Evolutionary conservation across 2,113 vertebrate genomes (phyloP), one percentile per base, ranked within the genome.

Genomic region (Rhinolophus ferrumequinum): DNA sequence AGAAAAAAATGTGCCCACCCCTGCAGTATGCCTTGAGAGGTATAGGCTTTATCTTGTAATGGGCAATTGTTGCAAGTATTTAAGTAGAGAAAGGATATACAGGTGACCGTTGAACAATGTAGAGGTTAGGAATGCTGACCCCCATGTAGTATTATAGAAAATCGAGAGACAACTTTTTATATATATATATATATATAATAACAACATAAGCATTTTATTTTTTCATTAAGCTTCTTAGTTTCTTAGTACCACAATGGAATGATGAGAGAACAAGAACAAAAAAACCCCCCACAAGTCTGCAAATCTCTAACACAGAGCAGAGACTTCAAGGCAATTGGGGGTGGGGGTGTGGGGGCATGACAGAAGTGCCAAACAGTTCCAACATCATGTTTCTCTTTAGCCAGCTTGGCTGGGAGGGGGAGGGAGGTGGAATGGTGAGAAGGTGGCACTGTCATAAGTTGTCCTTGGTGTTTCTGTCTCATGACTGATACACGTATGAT

Each of bases 201-300:
- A 98, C 99, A 98, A 98, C 98, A 98, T 98, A 99, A 98, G 98
- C 98, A 98, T 98, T 99, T 99, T 99, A 99, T 99, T 99, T 97
- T 98, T 95, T 97, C 99, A 98, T 99, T 98, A 99, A 99, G 99
- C 98, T 98, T 98, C 98, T 98, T 82, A 92, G 84, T 98, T 98
- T 97, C 99, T 99, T 98, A 98, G 98, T 99, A 99, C 99, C 99
- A 99, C 99, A 99, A 99, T 99, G 99, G 99, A 99, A 99, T 99
- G 99, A 99, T 99, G 99, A 99, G 99, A 99, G 99, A 99, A 99
- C 97, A 98, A 98, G 98, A 98, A 97, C 88, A 97, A 95, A 85
- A 94, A 97, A 92, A 10, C 47, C 47, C 47, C 12, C 12, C 47
- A 50, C 86, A 93, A 99, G 98, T 99, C 98, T 98, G 82, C 81